Percentiles rank a stretch among this genome's conserved stretches.
Conservation (phyloP, 2,888 invertebrate species). For the Mylabris sibirica region DNA sequence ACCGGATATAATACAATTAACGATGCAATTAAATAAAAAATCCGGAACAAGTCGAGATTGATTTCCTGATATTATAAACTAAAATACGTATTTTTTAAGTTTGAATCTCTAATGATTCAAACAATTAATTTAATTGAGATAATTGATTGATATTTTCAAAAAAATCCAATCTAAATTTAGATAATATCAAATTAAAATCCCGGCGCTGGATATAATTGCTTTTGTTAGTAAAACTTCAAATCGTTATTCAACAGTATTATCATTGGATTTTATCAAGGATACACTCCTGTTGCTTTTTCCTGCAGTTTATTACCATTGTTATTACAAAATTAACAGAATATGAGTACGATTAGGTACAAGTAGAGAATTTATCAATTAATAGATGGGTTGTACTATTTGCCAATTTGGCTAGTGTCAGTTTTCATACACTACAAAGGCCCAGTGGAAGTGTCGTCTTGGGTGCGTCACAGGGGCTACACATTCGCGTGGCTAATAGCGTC, state of each 20-base stretch:
- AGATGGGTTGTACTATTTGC: background rate
- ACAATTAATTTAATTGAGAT: background rate
- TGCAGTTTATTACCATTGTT: too few relatives aligned
- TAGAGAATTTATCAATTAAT: background rate
- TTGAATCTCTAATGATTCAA: background rate
- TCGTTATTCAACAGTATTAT: slow-evolving; percentile 2
- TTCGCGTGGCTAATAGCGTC: background rate
- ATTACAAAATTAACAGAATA: slow-evolving; percentile 11
- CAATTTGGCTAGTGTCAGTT: background rate
- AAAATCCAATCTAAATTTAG: background rate
- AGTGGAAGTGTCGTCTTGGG: background rate
- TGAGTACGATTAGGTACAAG: background rate
- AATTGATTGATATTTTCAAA: background rate
- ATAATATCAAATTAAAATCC: background rate
- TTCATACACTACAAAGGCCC: background rate
- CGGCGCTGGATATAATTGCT: background rate
- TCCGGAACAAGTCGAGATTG: background rate
- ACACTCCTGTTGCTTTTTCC: slow-evolving; percentile 26
- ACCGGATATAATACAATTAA: background rate
- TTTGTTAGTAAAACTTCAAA: background rate
- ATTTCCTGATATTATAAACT: background rate
- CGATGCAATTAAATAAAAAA: background rate
- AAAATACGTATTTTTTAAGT: background rate
- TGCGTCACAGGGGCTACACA: background rate
- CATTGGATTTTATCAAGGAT: slow-evolving; percentile 13